Base-by-base conservation (phyloP, 2,888 invertebrate genomes). In the Eudasyphora cyanicolor region DNA sequence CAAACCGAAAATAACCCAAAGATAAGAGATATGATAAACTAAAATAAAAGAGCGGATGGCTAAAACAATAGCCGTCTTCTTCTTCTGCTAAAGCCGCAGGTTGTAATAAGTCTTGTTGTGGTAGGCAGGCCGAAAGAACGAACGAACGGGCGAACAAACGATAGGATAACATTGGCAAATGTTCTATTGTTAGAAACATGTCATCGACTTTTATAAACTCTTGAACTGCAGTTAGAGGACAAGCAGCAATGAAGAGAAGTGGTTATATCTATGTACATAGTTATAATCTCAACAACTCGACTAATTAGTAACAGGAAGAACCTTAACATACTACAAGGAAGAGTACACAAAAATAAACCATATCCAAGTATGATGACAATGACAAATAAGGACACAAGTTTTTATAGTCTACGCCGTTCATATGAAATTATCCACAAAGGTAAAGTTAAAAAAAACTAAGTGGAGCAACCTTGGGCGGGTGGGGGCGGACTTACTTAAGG, bases 81-180 rank as follows among this genome's bases (percentile, higher is more conserved):
- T n/a, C n/a, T 60, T 67, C 24, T 32, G 24, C 3, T 67, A n/a
- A n/a, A n/a, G 67, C 67, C 67, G 67, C 42, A 67, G 67, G 67
- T 67, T 67, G 42, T 67, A 67, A 67, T 67, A 67, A 67, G 67
- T 67, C 67, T 60, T 29, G 27, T n/a, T 10, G 38, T 67, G 17
- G 35, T 24, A 38, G n/a, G n/a, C n/a, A n/a, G n/a, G n/a, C n/a
- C n/a, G n/a, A n/a, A n/a, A n/a, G n/a, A n/a, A n/a, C n/a, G n/a
- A n/a, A n/a, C n/a, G n/a, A n/a, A n/a, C n/a, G n/a, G n/a, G n/a
- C n/a, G n/a, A n/a, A n/a, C n/a, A n/a, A n/a, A n/a, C n/a, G n/a
- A n/a, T 38, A 76, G 38, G 38, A 42, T 75, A 76, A 73, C 73
- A 76, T 69, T 75, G 76, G 51, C 24, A 78, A 69, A 76, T 64